Percentiles rank a stretch among this genome's conserved stretches.
Evolutionary conservation across 2,113 vertebrate genomes (phyloP).

Genomic region (Seriola dumerili): DNA sequence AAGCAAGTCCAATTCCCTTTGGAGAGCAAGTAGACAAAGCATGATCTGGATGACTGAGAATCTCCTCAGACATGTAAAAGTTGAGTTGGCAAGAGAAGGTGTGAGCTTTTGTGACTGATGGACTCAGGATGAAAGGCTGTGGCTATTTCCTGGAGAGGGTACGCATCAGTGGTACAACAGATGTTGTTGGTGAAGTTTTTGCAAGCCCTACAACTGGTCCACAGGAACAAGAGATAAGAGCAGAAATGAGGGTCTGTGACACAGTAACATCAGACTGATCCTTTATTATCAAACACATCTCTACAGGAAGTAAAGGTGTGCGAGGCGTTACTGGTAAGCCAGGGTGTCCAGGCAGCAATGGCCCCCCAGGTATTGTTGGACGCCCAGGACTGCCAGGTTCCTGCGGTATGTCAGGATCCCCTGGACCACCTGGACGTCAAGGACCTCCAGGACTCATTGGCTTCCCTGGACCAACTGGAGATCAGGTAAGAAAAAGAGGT

Average conservation of each 20-base stretch:
- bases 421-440: constrained; percentile 77
- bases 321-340: constrained; percentile 56
- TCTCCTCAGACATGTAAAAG: no score
- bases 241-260: neutral
- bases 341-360: constrained; percentile 66
- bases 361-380: constrained; percentile 67
- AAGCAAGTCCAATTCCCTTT: no score
- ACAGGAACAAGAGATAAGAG: no score
- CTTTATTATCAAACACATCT: neutral
- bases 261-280: accelerated
- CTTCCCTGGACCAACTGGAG: constrained; percentile 84
- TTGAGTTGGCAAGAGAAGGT: no score
- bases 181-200: no score
- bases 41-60: no score
- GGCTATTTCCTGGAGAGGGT: no score
- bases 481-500: constrained; percentile 68
- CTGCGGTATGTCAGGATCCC: constrained; percentile 59
- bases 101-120: no score
- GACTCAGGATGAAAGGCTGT: no score
- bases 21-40: no score
- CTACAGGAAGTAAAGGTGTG: constrained; percentile 76
- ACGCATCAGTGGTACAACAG: no score
- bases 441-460: constrained; percentile 81
- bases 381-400: constrained; percentile 59
- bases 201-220: no score